Evolutionary conservation across 2,797 vertebrate species (phyloP), one percentile per base, ranked within the genome.

Genomic region (Propithecus deckenii): DNA sequence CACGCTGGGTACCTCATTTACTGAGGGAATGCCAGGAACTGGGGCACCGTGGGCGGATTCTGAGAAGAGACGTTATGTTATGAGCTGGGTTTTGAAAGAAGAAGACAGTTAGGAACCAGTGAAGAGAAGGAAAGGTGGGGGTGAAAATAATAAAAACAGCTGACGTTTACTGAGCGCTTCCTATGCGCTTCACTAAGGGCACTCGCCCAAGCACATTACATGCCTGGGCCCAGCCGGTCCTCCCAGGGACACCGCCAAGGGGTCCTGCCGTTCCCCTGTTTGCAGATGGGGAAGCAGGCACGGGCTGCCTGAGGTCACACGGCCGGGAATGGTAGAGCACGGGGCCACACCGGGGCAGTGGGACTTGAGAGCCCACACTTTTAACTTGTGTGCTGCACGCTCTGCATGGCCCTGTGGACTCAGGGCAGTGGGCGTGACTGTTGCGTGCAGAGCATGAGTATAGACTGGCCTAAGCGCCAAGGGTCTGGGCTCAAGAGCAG

Each of bases 21-120:
- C 89, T 32, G 7, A 71, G 78, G 61, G 38, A 46, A 32, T 11
- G 35, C 69, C 52, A 12, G 74, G 32, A 41, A 38, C 10, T 11
- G 13, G 91, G 57, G 55, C 35, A 17, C 0, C 13, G 28, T 28
- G n/a, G 69, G 59, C 2, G 7, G 63, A 35, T 22, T 76, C 59
- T 0, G 7, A 25, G n/a, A 46, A 67, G 41, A 84, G 71, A 59
- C 25, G 57, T 59, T 59, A 59, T 35, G 71, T 15, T 32, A 35
- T 28, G 75, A 90, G 71, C 81, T 88, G 46, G 57, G 50, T n/a
- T 88, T 75, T 69, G 59, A 81, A 78, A 15, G 67, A 83, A 15
- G 67, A 81, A 4, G 81, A 84, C 32, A 63, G 46, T 28, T 8
- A 0, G 75, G 79, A n/a, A 14, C 57, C 32, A 22, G 4, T 22